These are phyloP conservation scores for Phodopus roborovskii DNA, from an alignment of 2,113 vertebrate species.

Conservation along the genomic window DNA sequence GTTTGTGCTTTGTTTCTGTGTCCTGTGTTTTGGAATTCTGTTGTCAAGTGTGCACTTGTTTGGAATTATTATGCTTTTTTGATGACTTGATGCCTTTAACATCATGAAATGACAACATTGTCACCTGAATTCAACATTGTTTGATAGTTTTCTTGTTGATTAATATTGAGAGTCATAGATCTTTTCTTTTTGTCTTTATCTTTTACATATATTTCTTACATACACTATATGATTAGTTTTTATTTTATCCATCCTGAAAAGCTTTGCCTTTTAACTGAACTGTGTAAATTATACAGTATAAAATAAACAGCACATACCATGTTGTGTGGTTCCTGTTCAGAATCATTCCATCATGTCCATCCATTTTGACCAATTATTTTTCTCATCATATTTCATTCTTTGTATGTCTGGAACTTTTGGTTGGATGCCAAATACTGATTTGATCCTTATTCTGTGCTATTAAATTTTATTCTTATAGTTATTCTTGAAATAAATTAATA, in stretches of 20 bases:
- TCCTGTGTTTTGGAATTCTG: background rate
- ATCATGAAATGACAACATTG: background rate
- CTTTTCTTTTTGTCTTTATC: background rate
- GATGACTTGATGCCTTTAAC: background rate
- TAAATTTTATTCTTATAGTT: background rate
- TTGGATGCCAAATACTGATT: background rate
- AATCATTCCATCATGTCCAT: background rate
- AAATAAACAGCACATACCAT: background rate
- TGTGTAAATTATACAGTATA: background rate
- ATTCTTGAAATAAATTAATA: background rate
- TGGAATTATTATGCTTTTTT: background rate
- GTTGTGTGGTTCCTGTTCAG: background rate
- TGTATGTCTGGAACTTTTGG: background rate
- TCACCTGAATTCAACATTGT: background rate
- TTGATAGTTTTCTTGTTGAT: background rate
- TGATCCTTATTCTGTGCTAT: background rate
- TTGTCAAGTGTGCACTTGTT: background rate
- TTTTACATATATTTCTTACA: constrained; percentile 1
- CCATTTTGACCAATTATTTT: background rate
- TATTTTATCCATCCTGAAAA: background rate
- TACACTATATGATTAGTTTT: background rate
- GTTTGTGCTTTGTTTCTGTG: background rate
- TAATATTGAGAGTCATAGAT: background rate
- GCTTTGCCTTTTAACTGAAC: background rate
- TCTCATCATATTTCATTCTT: background rate